A percentile compares a stretch with the other conserved stretches of the same genome.
Conservation (phyloP, 2,888 invertebrate genomes). For the Cynaeus angustus region DNA sequence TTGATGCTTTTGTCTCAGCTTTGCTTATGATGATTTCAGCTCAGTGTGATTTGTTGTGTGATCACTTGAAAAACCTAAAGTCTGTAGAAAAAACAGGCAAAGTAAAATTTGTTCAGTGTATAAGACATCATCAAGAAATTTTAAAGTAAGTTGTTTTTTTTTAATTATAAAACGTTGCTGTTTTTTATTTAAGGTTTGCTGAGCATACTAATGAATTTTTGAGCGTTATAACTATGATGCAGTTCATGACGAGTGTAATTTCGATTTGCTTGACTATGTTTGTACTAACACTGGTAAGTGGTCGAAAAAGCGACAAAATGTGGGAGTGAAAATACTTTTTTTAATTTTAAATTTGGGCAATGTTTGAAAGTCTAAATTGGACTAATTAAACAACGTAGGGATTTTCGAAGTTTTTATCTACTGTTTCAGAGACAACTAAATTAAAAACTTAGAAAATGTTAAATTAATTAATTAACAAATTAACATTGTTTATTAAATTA, state of each 20-base stretch:
- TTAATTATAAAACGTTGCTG: background rate
- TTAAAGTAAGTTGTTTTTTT: conserved; percentile 8
- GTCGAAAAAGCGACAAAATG: no score
- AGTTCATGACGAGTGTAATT: conserved; percentile 10
- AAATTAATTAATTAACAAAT: no score
- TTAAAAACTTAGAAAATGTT: no score
- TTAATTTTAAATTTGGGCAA: no score
- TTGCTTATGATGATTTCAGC: conserved; percentile 18
- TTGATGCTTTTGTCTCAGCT: conserved; percentile 31
- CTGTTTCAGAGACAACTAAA: no score
- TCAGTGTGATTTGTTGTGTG: conserved; percentile 14
- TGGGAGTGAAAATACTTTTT: background rate
- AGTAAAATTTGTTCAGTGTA: background rate
- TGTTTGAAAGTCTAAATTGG: no score
- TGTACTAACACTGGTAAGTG: background rate
- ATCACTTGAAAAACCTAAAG: conserved; percentile 5
- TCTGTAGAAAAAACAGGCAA: background rate
- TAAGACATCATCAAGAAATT: conserved; percentile 22
- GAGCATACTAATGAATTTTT: conserved; percentile 4
- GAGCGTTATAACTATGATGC: conserved; percentile 5
- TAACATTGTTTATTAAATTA: no score
- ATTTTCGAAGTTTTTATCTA: no score
- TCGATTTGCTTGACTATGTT: conserved; percentile 16
- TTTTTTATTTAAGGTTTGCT: background rate
- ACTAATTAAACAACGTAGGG: no score